Base-by-base conservation (phyloP, 2,888 invertebrate species). In the Drosophila kokeensis region DNA sequence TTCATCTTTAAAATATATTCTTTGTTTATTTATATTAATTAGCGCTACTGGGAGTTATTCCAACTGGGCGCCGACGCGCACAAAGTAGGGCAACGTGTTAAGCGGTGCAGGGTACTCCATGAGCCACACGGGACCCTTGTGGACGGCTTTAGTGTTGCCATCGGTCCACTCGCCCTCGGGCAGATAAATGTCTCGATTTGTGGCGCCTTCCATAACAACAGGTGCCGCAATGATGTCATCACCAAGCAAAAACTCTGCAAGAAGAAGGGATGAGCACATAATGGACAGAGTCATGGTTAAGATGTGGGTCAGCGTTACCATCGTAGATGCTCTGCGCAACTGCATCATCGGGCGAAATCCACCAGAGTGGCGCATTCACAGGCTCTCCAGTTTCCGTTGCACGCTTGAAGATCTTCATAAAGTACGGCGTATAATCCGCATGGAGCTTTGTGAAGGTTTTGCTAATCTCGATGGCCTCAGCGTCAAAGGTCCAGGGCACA, bases 281-380 rank as follows among this genome's bases (percentile, higher is more conserved):
- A 15, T 18, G 1, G 15, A 7, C 0, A 18, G 7, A 8, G 45
- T 24, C 8, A 24, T 4, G 45, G 27, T 8, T 2, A 29, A 13
- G 3, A 3, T 29, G n/a, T 48, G n/a, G 15, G 15, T 24, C 15
- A 45, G 29, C 87, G 92, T 91, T 92, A 95, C 95, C 94, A 82
- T 95, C 95, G 92, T 94, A 94, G 67, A 94, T 94, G 59, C 91
- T 86, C n/a, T 94, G 93, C 0, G 97, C 96, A 24, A 94, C 94
- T 30, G 91, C 86, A 86, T 97, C 96, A 0, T 90, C 92, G 0
- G 97, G 97, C 81, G 95, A 96, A 0, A 96, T 90, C 97, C 97
- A 98, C 98, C 98, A 98, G 42, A 98, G 94, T 0, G 98, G 98
- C 4, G 96, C 94, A 93, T 97, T 97, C 15, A 97, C 95, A 0